Base-by-base conservation (phyloP, 2,113 vertebrate species). In the Octodon degus region DNA sequence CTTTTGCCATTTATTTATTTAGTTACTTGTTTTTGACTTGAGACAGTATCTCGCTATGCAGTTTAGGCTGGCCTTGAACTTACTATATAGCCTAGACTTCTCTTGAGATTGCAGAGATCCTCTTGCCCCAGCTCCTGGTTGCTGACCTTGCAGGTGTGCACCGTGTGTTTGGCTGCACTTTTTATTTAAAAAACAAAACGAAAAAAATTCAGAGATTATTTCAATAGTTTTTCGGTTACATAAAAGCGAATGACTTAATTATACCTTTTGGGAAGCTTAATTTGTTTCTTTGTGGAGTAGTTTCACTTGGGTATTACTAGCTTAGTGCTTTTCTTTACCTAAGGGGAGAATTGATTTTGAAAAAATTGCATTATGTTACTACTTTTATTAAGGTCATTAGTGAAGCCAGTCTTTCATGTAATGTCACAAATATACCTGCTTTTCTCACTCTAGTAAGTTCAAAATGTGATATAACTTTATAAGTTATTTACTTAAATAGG, bases 211-310 rank as follows among this genome's bases (percentile, higher is more conserved):
- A 68, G 76, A 96, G 40, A 90, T 74, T 32, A 85, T 55, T 95
- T 94, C 27, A 89, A 79, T n/a, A 93, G 30, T 50, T 86, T 89
- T 81, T 93, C 8, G 81, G 80, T 90, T 90, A 27, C 27, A 37
- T 93, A 84, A 93, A 65, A 3, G 60, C 27, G 50, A 92, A 8
- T 93, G 72, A 81, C 77, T 53, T 86, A 89, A 87, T 90, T 27
- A 74, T 80, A 22, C 5, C n/a, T n/a, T 84, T 92, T 77, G 20
- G 91, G 60, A 92, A 72, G 67, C 90, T 58, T 25, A 17, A 2
- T 91, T 95, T 89, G 24, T 96, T 96, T 72, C 40, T 89, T 86
- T 92, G 60, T 96, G 47, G 90, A 85, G 77, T 95, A 70, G 43
- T 90, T 95, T 94, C 32, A 72, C 63, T 85, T 89, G 62, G 81